Percentiles rank a stretch among this genome's conserved stretches.
phyloP scores from a whole-genome alignment of 2,113 vertebrate genomes.

The Rousettus leschenaultii region DNA sequence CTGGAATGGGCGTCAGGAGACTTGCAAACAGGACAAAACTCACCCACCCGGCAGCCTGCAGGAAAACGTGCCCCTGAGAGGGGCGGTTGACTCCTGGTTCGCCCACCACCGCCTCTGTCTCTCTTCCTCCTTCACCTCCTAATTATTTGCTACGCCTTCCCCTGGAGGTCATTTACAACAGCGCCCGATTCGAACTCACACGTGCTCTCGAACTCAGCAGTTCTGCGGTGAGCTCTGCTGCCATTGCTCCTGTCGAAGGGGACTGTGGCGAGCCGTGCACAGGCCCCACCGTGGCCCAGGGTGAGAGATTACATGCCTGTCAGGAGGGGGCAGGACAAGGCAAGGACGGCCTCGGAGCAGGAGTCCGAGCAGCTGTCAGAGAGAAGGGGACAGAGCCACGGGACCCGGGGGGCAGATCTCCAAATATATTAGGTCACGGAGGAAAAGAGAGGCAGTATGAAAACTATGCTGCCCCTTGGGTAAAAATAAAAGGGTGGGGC shows the following conservation, averaged over 20 bases:
- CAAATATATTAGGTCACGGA: not conserved
- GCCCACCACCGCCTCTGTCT: not conserved
- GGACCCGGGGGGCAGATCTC: not conserved
- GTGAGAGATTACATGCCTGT: not conserved
- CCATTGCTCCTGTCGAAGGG: not conserved
- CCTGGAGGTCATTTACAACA: not conserved
- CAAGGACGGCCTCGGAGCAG: not conserved
- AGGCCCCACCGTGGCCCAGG: not conserved
- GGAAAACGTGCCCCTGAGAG: not conserved
- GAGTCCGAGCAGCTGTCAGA: not conserved
- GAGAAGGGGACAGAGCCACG: not conserved
- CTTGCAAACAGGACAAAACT: not conserved
- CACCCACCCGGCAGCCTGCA: not conserved
- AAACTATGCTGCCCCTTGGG: not conserved
- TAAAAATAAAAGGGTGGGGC: slow-evolving; percentile 58
- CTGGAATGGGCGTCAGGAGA: not conserved
- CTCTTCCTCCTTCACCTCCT: not conserved
- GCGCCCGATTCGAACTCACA: not conserved
- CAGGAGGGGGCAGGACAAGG: not conserved
- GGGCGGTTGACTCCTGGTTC: not conserved
- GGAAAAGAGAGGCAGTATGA: not conserved
- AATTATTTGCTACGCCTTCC: not conserved
- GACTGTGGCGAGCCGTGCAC: rapidly evolving
- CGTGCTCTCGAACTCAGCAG: not conserved
- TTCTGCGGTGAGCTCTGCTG: rapidly evolving